Evolutionary conservation across 2,888 invertebrate genomes (phyloP), one percentile per base, ranked within the genome.

Genomic region (Apoda limacodes): DNA sequence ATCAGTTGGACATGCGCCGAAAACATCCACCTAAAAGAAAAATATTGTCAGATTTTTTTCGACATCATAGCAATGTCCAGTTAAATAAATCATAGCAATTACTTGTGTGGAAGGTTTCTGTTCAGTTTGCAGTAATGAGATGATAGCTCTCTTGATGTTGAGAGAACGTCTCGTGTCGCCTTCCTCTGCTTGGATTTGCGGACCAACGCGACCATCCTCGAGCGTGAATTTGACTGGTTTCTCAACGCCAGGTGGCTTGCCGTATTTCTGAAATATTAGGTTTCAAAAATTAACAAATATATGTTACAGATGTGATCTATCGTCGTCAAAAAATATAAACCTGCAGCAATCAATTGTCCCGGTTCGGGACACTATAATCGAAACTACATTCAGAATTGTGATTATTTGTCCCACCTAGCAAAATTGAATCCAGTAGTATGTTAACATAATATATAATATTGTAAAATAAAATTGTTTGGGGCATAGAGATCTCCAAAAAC

Each of bases 131-230:
- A 94, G 83, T 39, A 92, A 65, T 0, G 95, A 95, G 33, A 94
- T 85, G 41, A 96, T 84, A 3, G 92, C 95, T 41, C 95, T 85
- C 80, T 97, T 97, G 59, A 96, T 85, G 80, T 97, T 96, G 30
- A 96, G 84, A 1, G 92, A 89, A 54, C 89, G 88, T 12, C 86
- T 84, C 0, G 86, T 84, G 55, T 97, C 96, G 0, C 78, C 85
- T 0, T 76, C 74, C 34, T 88, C 86, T 0, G 88, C 78, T 57
- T 96, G 97, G 43, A 97, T 82, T 50, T 88, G 85, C 5, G 88
- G 76, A 25, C 89, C 89, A 22, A 95, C 64, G 40, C 84, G 83
- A 2, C 95, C 95, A 61, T 90, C 88, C 46, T 89, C 85, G 62
- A 90, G 85, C 22, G 88, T 88, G 65, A 95, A 89, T 30, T 87